These are phyloP conservation scores for Atrichornis clamosus DNA, from an alignment of 2,113 vertebrate genomes.

Conservation along the genomic window DNA sequence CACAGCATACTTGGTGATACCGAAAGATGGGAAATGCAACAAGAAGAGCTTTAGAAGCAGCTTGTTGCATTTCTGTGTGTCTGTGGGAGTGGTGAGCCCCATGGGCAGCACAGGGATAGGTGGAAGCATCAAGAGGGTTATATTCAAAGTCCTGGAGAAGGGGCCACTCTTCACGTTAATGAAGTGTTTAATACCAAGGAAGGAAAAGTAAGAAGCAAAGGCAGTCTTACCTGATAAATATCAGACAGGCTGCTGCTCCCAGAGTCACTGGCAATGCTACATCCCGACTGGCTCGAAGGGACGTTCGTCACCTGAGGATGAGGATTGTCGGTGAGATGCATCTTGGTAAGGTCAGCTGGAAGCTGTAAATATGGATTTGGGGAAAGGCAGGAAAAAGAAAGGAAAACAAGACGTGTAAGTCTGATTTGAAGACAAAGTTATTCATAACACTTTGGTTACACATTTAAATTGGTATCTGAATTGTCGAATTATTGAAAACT, in stretches of 20 bases:
- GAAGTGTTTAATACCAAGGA: background rate
- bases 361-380: constrained; percentile 73
- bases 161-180: background rate
- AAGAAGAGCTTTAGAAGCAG: background rate
- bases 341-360: constrained; percentile 94
- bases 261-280: constrained; percentile 96
- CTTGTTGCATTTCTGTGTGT: background rate
- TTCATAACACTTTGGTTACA: background rate
- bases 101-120: fast-evolving
- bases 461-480: background rate
- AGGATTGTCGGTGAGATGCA: constrained; percentile 91
- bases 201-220: background rate
- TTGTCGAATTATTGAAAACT: background rate
- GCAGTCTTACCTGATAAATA: constrained; percentile 88
- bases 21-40: background rate
- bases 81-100: background rate
- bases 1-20: background rate
- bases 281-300: constrained; percentile 92
- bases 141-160: background rate
- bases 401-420: background rate
- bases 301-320: constrained; percentile 89
- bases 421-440: background rate
- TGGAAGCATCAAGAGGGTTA: background rate
- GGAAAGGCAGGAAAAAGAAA: background rate
- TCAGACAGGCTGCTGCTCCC: constrained; percentile 98